Base-by-base conservation (phyloP, 2,888 invertebrate genomes). In the Chloromyia formosa region DNA sequence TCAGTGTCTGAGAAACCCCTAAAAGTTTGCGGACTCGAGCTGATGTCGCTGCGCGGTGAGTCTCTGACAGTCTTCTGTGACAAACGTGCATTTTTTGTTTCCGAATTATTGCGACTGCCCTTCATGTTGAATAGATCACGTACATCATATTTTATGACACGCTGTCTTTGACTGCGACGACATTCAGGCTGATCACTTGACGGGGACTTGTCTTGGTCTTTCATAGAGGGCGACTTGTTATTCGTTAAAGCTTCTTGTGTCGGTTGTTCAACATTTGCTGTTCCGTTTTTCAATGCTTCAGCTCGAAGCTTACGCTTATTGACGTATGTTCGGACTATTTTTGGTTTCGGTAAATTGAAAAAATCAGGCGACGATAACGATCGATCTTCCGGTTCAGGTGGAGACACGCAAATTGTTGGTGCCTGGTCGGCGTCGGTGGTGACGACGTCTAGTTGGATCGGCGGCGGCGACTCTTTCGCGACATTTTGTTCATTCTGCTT, bases 131-230 rank as follows among this genome's bases (percentile, higher is more conserved):
- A 77, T 73, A 85, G 79, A 75, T 85, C 84, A 0, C 82, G 80
- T 0, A 85, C 84, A 77, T 85, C 84, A 72, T 84, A 85, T 78
- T 85, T 85, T 1, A 82, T 81, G n/a, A 83, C 79, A 79, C 84
- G 84, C 74, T 85, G 84, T 12, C 84, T 82, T 1, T 84, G 82
- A 78, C 84, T 85, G 18, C 84, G 82, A 0, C 84, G 80, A 60
- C 84, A 82, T 61, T 83, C 82, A 2, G 71, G 27, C 0, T 18
- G 45, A 3, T 42, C 20, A 40, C 1, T 18, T 0, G 22, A 20
- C 1, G 16, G 5, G 3, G 35, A 20, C 14, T 40, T 23, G 20
- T 42, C 49, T 20, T 20, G 49, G 35, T n/a, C 22, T 14, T 35
- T 14, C 22, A n/a, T 4, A 22, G 27, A 49, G 12, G 12, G 2